Base-by-base conservation (phyloP, 2,797 vertebrate genomes). In the Morus bassanus region DNA sequence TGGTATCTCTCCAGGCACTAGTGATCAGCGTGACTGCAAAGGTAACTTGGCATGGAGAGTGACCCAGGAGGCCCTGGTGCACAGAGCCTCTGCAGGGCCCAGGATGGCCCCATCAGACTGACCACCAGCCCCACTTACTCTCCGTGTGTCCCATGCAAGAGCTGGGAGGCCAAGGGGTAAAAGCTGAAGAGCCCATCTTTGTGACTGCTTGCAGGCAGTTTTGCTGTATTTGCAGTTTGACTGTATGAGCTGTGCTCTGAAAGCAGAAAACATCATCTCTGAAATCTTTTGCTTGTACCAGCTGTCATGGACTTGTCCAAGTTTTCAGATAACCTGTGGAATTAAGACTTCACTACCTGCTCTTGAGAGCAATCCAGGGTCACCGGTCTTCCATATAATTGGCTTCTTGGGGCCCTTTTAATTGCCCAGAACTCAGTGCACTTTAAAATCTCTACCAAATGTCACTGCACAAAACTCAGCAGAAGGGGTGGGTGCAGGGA, bases 61-160 rank as follows among this genome's bases (percentile, higher is more conserved):
- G 41, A 39, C 57, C 43, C 22, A 6, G 45, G 54, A 85, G n/a
- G 27, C 50, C 50, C 16, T 11, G 8, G 56, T 12, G 57, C 35
- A 28, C 27, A 43, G 80, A 59, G 45, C 35, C n/a, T 35, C 25
- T 28, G 41, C 33, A 0, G n/a, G 41, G 33, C 64, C 28, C 11
- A 17, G n/a, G 16, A 28, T 16, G 45, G 31, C 63, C 31, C 16
- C 63, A 17, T 75, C 54, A 31, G 27, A 13, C 24, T 54, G 69
- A 48, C 15, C 22, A 18, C n/a, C 6, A 63, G 43, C 25, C 54
- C 24, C 33, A 10, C 33, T 37, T 48, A 7, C 31, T 74, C 41
- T 46, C 4, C 2, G 0, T 22, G 7, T 65, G n/a, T 69, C 39
- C 16, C 6, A 2, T 41, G 13, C 1, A 2, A 67, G 64, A 80